Percentiles rank a stretch among this genome's conserved stretches.
Evolutionary conservation across 2,888 invertebrate genomes (phyloP).

Genomic region (Cabera pusaria): DNA sequence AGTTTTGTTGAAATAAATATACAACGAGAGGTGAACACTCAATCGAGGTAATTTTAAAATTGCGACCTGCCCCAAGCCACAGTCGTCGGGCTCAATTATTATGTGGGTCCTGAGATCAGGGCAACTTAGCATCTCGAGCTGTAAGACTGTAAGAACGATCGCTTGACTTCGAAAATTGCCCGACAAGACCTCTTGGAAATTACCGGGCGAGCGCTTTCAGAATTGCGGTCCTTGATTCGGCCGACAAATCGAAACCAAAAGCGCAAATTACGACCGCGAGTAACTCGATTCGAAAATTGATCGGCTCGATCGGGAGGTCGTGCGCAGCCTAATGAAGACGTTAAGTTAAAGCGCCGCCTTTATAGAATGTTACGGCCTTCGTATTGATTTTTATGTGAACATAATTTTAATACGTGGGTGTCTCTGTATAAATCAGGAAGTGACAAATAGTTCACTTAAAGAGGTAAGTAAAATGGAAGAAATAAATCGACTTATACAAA

Average conservation of each 20-base stretch:
- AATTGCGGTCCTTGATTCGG: constrained; percentile 51
- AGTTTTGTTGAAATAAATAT: constrained; percentile 42
- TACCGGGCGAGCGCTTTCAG: constrained; percentile 60
- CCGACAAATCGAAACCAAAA: constrained; percentile 76
- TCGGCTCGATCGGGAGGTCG: constrained; percentile 64
- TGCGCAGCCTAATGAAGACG: constrained; percentile 76
- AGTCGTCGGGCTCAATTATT: constrained; percentile 67
- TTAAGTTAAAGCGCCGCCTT: constrained; percentile 66
- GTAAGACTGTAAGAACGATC: constrained; percentile 60
- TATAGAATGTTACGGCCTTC: constrained; percentile 66
- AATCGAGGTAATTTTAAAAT: constrained; percentile 77
- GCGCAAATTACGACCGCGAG: constrained; percentile 62
- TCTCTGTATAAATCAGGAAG: constrained; percentile 24
- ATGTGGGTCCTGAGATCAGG: constrained; percentile 42
- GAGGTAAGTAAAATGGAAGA: constrained; percentile 41
- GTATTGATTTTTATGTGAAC: constrained; percentile 77
- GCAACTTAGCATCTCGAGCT: constrained; percentile 44
- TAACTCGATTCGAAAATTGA: constrained; percentile 67
- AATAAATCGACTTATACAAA: constrained; percentile 67
- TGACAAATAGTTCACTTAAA: constrained; percentile 30
- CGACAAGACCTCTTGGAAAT: constrained; percentile 66
- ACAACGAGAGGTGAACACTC: constrained; percentile 64
- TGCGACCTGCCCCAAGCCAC: constrained; percentile 65
- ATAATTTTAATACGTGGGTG: constrained; percentile 67
- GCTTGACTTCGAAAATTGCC: constrained; percentile 64